These are phyloP conservation scores for Netelia melanura DNA, from an alignment of 2,888 invertebrate genomes.

Conservation along the genomic window DNA sequence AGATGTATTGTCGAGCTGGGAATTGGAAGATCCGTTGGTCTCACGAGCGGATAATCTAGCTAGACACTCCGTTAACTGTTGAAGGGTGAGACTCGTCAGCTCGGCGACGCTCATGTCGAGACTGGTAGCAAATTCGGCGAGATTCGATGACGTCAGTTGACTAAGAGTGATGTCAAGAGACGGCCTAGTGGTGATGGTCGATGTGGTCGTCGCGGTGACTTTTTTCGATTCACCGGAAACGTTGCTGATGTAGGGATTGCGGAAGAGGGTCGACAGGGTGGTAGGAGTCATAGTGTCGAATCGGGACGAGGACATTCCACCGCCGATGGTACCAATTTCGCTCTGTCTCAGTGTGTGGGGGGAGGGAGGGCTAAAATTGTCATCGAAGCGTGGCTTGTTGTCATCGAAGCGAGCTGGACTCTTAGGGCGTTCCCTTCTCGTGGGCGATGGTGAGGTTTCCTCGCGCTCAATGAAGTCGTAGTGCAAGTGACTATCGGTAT, in stretches of 20 bases:
- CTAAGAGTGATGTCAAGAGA: constrained; percentile 92
- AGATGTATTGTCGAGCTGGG: constrained; percentile 50
- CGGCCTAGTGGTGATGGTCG: constrained; percentile 77
- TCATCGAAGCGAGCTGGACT: constrained; percentile 71
- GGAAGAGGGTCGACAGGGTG: constrained; percentile 78
- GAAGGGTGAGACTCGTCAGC: constrained; percentile 93
- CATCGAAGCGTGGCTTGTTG: constrained; percentile 78
- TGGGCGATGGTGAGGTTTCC: constrained; percentile 80
- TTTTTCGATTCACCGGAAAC: constrained; percentile 77
- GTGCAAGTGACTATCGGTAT: constrained; percentile 86
- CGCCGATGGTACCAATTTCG: not conserved
- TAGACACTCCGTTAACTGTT: constrained; percentile 93
- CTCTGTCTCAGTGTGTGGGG: constrained; percentile 30
- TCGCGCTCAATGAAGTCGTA: constrained; percentile 87
- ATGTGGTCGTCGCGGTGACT: constrained; percentile 72
- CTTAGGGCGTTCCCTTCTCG: constrained; percentile 70
- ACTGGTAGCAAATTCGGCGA: constrained; percentile 92
- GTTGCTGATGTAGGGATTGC: constrained; percentile 74
- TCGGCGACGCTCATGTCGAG: constrained; percentile 92
- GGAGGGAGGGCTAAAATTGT: constrained; percentile 81
- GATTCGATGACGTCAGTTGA: constrained; percentile 92
- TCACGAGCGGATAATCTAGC: constrained; percentile 85
- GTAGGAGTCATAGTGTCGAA: constrained; percentile 81
- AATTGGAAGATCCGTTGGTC: constrained; percentile 65
- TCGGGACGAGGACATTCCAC: constrained; percentile 72